Base-by-base conservation (phyloP, 2,888 invertebrate genomes). In the Cephus sareptanus region DNA sequence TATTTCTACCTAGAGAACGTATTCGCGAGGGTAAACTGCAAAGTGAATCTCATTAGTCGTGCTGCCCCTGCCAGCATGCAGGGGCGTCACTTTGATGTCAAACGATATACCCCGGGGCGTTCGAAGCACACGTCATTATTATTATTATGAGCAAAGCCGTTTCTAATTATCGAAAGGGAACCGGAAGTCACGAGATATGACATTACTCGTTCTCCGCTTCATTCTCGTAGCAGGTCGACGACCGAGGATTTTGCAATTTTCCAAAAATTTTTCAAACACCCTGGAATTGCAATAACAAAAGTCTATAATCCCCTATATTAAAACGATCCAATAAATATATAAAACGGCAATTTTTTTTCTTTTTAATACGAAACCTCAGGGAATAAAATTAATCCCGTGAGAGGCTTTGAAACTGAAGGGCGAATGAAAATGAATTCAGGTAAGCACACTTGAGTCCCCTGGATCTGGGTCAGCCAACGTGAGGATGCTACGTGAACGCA, bases 11-110 rank as follows among this genome's bases (percentile, higher is more conserved):
- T 31, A 23, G 71, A 15, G 71, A 71, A 34, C 80, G 82, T 80
- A 81, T 84, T 80, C 80, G 80, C 81, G 84, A 85, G 89, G 87
- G 86, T 87, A 88, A 87, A 88, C 86, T 85, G 88, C 88, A 89
- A 88, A 88, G 88, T 85, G 84, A 84, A 91, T 91, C 91, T 90
- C 90, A 91, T 91, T 90, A 89, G 87, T 89, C 87, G 85, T 87
- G 85, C 71, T 83, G 82, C 79, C 84, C 86, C 76, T 79, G 56
- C 34, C 80, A 81, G 84, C 79, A 84, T 80, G 82, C 80, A 84
- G 85, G 85, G 83, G 84, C 75, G 77, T 75, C 76, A 77, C 77
- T 77, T 77, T 77, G 77, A 77, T 77, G 77, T 77, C 77, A 77
- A 68, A 74, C 76, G 76, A 77, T 34, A 71, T 71, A 23, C 71